Percentiles rank a stretch among this genome's conserved stretches.
Evolutionary conservation across 2,797 vertebrate genomes (phyloP).

Genomic region (Myotis findleyi): DNA sequence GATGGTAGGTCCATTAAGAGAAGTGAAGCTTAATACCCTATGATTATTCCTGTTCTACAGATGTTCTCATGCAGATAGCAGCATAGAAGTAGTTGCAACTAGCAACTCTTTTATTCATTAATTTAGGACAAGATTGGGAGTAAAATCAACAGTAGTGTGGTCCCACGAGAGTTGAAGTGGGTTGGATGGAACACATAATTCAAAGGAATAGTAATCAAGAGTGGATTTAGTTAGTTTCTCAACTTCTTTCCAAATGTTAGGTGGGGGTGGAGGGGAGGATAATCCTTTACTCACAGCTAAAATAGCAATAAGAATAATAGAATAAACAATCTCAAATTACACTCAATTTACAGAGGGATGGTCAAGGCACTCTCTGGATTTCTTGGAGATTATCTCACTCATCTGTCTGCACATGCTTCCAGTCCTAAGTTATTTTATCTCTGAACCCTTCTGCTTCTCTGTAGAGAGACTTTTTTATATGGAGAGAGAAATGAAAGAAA

Average conservation of each 20-base stretch:
- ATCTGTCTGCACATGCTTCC: neutral
- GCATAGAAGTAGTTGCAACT: neutral
- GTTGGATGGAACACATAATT: neutral
- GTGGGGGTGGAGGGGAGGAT: neutral
- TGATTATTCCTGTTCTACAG: neutral
- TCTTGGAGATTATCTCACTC: neutral
- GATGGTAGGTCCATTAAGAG: neutral
- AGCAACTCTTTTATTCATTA: neutral
- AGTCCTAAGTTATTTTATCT: neutral
- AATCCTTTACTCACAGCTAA: neutral
- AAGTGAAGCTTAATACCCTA: neutral
- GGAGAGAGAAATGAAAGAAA: neutral
- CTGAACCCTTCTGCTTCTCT: neutral
- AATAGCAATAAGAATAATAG: neutral
- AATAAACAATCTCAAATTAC: neutral
- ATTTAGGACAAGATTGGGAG: neutral
- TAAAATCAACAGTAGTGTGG: neutral
- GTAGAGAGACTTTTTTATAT: neutral
- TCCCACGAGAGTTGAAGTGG: neutral
- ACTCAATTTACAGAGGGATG: neutral
- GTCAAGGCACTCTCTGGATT: neutral
- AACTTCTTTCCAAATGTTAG: conserved; percentile 12
- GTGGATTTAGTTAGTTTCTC: neutral
- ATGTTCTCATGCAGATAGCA: neutral
- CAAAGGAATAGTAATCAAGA: neutral